These are phyloP conservation scores for Megaustenia siamemsis DNA, from an alignment of 2,888 invertebrate species.

Conservation along the genomic window DNA sequence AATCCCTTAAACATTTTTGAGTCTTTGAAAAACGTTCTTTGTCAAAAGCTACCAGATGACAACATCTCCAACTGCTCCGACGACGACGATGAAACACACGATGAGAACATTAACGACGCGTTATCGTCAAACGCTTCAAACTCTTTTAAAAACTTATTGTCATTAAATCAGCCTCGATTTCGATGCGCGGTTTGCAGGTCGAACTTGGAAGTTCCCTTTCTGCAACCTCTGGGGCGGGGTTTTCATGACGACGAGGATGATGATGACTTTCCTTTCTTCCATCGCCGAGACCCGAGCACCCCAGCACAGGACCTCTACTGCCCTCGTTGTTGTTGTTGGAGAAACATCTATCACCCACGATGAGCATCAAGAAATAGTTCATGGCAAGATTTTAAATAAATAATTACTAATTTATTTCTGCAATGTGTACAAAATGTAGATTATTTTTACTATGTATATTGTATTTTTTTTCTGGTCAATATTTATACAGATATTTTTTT, in stretches of 20 bases:
- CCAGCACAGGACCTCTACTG: slow-evolving; percentile 4
- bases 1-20: not conserved
- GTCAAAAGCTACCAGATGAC: not conserved
- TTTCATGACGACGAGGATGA: not conserved
- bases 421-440: too few species aligned
- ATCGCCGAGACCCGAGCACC: not conserved
- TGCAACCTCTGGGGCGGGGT: not conserved
- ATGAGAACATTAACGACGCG: not conserved
- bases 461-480: too few species aligned
- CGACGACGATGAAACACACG: not conserved
- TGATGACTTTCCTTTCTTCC: not conserved
- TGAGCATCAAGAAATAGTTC: too few species aligned
- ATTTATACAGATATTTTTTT: too few species aligned
- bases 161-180: not conserved
- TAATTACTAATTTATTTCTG: too few species aligned
- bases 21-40: not conserved
- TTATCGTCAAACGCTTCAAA: too few species aligned
- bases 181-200: slow-evolving; percentile 14
- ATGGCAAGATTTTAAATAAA: too few species aligned
- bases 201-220: not conserved
- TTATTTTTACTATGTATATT: too few species aligned
- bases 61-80: not conserved
- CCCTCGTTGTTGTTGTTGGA: slow-evolving; percentile 10
- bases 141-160: not conserved
- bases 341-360: not conserved